Evolutionary conservation across 2,113 vertebrate species (phyloP).

Genomic region (Oncorhynchus keta): DNA sequence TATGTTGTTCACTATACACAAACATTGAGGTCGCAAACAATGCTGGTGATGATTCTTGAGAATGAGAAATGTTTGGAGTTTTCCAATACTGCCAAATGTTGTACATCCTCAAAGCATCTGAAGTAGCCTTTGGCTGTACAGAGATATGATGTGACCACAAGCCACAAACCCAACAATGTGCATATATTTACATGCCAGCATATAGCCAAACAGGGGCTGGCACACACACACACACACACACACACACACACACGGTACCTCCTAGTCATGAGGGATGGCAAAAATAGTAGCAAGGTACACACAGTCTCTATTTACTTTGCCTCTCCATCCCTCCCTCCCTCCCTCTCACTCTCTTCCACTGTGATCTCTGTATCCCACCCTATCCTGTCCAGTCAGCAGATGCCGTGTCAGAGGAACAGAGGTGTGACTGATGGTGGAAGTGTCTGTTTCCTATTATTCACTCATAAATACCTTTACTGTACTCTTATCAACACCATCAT

Average conservation of each 20-base stretch:
- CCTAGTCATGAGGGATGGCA: background rate
- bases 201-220: slow-evolving; percentile 8
- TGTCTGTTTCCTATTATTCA: slow-evolving; percentile 74
- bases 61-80: background rate
- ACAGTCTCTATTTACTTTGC: background rate
- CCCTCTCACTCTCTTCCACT: background rate
- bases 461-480: slow-evolving; percentile 46
- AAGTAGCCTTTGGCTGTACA: background rate
- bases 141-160: background rate
- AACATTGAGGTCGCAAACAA: background rate
- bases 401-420: slow-evolving; percentile 24
- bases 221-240: background rate
- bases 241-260: background rate
- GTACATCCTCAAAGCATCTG: background rate
- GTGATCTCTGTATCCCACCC: background rate
- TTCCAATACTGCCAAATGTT: background rate
- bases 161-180: slow-evolving; percentile 42
- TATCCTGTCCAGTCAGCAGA: slow-evolving; percentile 26
- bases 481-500: slow-evolving; percentile 15
- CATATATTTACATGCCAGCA: slow-evolving; percentile 7
- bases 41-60: background rate
- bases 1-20: background rate
- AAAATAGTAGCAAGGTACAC: slow-evolving; percentile 1
- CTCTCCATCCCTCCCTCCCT: background rate
- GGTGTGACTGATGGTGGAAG: slow-evolving; percentile 58